phyloP scores from a whole-genome alignment of 2,797 vertebrate species.

The Sebastes jordani region DNA sequence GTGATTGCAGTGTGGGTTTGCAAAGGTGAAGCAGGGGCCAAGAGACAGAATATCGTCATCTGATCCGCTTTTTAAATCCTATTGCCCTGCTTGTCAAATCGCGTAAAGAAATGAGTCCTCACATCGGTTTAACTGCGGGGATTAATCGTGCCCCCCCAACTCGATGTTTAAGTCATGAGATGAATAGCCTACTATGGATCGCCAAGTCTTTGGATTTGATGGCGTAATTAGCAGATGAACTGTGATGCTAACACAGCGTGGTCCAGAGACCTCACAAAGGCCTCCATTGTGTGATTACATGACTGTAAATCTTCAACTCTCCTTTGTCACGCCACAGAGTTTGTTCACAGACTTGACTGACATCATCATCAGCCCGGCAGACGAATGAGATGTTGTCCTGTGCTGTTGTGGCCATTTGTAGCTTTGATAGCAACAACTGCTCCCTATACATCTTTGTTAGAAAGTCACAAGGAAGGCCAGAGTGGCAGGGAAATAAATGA shows the following conservation, averaged over 20 bases:
- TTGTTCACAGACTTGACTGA: conserved; percentile 48
- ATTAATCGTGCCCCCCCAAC: conserved; percentile 51
- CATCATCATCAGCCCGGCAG: conserved; percentile 22
- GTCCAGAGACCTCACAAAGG: conserved; percentile 58
- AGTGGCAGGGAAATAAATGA: conserved; percentile 14
- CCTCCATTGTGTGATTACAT: conserved; percentile 44
- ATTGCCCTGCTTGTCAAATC: conserved; percentile 66
- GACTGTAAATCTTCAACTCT: conserved; percentile 44
- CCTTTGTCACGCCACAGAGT: conserved; percentile 56
- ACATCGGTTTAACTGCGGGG: conserved; percentile 58
- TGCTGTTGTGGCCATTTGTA: neutral
- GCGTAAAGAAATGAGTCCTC: conserved; percentile 69
- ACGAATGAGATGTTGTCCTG: conserved; percentile 22
- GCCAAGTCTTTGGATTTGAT: conserved; percentile 55
- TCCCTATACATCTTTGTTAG: neutral
- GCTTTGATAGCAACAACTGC: neutral
- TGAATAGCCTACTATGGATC: conserved; percentile 43
- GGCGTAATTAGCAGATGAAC: conserved; percentile 70
- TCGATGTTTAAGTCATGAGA: conserved; percentile 66
- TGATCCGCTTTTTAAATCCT: conserved; percentile 64
- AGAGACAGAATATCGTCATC: conserved; percentile 46
- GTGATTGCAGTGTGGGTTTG: conserved; percentile 7
- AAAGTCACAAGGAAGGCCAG: neutral
- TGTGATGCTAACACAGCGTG: conserved; percentile 55
- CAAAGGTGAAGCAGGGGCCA: conserved; percentile 39